These are phyloP conservation scores for Todiramphus chloris DNA, from an alignment of 2,113 vertebrate genomes.

Conservation along the genomic window DNA sequence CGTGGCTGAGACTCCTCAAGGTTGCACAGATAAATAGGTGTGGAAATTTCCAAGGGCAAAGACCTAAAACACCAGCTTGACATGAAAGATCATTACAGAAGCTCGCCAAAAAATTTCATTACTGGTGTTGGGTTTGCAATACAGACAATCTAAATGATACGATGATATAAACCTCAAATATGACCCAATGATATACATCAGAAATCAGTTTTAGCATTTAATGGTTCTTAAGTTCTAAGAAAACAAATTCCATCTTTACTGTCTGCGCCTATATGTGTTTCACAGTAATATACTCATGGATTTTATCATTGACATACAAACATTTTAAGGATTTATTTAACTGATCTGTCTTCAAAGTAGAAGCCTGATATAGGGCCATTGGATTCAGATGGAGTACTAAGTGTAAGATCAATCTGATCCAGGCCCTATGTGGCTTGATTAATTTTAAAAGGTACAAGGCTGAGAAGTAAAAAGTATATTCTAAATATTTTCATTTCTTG, in stretches of 20 bases:
- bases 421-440: neutral
- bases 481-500: constrained; percentile 71
- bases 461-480: constrained; percentile 19
- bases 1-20: neutral
- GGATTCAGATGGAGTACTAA: neutral
- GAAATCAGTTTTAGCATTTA: neutral
- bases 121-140: neutral
- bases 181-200: neutral
- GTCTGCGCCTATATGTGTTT: neutral
- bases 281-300: neutral
- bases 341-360: neutral
- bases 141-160: neutral
- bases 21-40: neutral
- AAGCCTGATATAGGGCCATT: neutral
- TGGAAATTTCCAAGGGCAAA: neutral
- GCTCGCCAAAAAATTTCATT: neutral
- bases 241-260: neutral
- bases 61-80: neutral
- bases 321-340: neutral
- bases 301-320: neutral
- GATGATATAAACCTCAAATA: neutral
- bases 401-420: neutral
- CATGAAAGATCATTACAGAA: neutral
- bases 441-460: constrained; percentile 30
- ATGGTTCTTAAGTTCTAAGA: neutral